These are phyloP conservation scores for Dascyllus trimaculatus DNA, from an alignment of 2,113 vertebrate genomes.

Conservation along the genomic window DNA sequence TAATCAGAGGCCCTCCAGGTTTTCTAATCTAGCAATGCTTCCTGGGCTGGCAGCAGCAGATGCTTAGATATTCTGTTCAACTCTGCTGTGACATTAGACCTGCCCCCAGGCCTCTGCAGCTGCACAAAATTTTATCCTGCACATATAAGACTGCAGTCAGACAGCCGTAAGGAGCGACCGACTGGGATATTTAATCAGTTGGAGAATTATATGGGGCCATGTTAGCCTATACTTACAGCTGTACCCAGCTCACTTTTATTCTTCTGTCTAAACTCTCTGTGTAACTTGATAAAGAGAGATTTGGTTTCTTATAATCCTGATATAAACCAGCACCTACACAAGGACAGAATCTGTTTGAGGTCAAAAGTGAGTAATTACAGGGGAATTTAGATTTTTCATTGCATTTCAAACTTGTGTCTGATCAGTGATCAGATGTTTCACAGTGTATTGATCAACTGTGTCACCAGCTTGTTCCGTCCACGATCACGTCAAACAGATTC, in stretches of 20 bases:
- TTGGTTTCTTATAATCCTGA: background rate
- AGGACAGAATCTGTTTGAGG: background rate
- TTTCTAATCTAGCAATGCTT: constrained; percentile 53
- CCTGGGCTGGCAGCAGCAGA: constrained; percentile 46
- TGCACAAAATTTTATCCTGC: constrained; percentile 22
- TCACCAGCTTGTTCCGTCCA: background rate
- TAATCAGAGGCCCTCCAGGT: constrained; percentile 56
- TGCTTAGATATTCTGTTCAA: constrained; percentile 42
- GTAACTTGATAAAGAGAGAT: background rate
- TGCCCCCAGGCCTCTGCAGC: constrained; percentile 33
- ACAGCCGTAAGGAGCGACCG: constrained; percentile 6
- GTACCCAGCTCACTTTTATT: constrained; percentile 5
- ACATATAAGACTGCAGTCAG: constrained; percentile 14
- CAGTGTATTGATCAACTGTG: constrained; percentile 2
- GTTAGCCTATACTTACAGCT: background rate
- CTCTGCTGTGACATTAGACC: constrained; percentile 41
- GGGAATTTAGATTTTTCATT: background rate
- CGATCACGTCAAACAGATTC: background rate
- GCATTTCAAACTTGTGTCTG: background rate
- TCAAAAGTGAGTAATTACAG: background rate
- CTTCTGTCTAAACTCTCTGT: constrained; percentile 12
- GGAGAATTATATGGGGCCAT: constrained; percentile 22
- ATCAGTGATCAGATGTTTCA: too few species aligned
- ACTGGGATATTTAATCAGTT: constrained; percentile 41
- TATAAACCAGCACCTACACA: background rate